Evolutionary conservation across 2,797 vertebrate species (phyloP).

Genomic region (Dipus sagitta): DNA sequence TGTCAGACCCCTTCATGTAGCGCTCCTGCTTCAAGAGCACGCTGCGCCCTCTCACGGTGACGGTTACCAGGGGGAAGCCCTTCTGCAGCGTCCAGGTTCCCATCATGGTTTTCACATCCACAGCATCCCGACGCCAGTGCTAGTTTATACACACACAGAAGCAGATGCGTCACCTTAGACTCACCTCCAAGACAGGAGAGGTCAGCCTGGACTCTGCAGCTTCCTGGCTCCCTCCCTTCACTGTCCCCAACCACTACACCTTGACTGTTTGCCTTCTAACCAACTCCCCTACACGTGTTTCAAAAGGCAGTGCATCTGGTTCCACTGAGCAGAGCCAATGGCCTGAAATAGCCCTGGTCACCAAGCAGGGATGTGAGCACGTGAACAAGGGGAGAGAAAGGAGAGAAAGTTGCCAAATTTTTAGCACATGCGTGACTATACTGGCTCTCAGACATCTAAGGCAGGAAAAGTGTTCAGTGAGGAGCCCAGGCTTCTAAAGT

Average conservation of each 20-base stretch:
- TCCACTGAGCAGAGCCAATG: not conserved
- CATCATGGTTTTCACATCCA: constrained; percentile 94
- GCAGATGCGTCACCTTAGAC: not conserved
- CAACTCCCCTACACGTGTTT: not conserved
- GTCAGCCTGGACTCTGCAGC: not conserved
- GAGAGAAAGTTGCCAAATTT: not conserved
- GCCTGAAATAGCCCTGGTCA: not conserved
- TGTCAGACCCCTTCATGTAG: constrained; percentile 89
- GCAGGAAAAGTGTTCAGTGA: not conserved
- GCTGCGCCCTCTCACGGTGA: constrained; percentile 91
- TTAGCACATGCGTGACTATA: not conserved
- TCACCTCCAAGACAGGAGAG: not conserved
- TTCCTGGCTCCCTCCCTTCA: not conserved
- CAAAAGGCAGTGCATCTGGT: not conserved
- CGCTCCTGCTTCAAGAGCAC: constrained; percentile 92
- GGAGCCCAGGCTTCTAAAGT: not conserved
- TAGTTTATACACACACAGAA: constrained; percentile 73
- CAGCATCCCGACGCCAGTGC: constrained; percentile 91
- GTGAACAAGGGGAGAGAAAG: not conserved
- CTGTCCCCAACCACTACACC: not conserved
- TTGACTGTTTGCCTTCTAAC: not conserved
- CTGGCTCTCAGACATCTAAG: constrained; percentile 21
- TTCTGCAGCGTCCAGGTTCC: constrained; percentile 96
- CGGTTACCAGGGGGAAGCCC: constrained; percentile 94
- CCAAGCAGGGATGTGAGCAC: not conserved